Conservation (phyloP, 2,113 vertebrate genomes). For the Apaloderma vittatum region DNA sequence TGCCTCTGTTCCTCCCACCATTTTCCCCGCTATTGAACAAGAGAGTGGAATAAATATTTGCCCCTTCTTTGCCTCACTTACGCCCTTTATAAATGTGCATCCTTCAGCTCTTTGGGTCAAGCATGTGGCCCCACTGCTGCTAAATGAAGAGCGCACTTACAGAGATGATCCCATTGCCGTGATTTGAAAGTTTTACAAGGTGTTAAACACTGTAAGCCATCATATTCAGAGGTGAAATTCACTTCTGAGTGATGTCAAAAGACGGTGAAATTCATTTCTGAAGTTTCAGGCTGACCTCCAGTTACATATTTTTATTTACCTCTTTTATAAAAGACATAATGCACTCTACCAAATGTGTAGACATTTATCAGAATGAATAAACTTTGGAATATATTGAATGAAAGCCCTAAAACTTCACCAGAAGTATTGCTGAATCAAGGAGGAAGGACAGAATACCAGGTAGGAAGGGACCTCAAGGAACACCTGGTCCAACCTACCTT, state of each 20-base stretch:
- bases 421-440: not conserved
- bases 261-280: not conserved
- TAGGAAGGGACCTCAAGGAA: not conserved
- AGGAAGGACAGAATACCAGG: not conserved
- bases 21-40: not conserved
- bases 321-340: not conserved
- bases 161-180: fast-evolving
- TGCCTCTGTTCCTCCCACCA: fast-evolving
- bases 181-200: fast-evolving
- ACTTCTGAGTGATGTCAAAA: not conserved
- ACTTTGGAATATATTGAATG: not conserved
- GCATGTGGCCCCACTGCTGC: no score
- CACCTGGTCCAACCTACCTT: no score
- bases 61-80: not conserved
- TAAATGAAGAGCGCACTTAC: not conserved
- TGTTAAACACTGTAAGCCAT: not conserved
- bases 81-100: not conserved
- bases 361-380: not conserved
- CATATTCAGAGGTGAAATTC: not conserved
- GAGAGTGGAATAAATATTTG: not conserved
- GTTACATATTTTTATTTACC: not conserved
- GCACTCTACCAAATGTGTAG: not conserved
- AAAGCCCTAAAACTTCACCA: not conserved
- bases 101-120: not conserved
- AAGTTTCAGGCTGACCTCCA: not conserved